Evolutionary conservation across 2,113 vertebrate genomes (phyloP).

Genomic region (Laticauda colubrina): DNA sequence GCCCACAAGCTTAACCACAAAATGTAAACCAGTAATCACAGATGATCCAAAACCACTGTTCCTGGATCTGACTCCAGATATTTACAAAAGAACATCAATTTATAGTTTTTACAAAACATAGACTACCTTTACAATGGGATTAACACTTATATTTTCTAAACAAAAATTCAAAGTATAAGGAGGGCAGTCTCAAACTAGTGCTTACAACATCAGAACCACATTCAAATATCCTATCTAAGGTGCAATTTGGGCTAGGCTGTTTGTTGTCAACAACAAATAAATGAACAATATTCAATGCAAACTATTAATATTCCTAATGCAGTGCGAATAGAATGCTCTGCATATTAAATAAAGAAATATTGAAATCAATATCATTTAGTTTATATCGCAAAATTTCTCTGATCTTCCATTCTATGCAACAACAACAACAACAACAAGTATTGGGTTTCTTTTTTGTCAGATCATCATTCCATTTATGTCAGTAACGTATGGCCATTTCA

Average conservation of each 20-base stretch:
- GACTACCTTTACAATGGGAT: not conserved
- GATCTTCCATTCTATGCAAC: not conserved
- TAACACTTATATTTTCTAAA: not conserved
- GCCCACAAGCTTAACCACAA: not conserved
- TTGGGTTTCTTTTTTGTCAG: not conserved
- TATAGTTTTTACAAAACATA: not conserved
- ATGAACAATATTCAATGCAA: not conserved
- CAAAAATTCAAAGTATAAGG: not conserved
- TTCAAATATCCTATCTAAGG: not conserved
- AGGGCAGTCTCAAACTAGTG: not conserved
- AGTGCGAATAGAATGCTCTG: not conserved
- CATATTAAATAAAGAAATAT: not conserved
- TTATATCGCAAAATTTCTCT: not conserved
- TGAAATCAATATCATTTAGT: not conserved
- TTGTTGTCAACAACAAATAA: not conserved
- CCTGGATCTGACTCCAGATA: not conserved
- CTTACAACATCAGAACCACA: not conserved
- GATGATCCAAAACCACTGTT: constrained; percentile 6
- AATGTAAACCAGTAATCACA: constrained; percentile 11
- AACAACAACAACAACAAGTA: not conserved
- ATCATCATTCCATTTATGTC: not conserved
- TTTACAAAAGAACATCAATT: not conserved
- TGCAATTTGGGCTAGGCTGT: not conserved
- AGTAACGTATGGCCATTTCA: not conserved
- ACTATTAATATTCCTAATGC: not conserved